Percentiles rank a stretch among this genome's conserved stretches.
phyloP scores from a whole-genome alignment of 2,888 invertebrate species.

The Drosophila meridiana region DNA sequence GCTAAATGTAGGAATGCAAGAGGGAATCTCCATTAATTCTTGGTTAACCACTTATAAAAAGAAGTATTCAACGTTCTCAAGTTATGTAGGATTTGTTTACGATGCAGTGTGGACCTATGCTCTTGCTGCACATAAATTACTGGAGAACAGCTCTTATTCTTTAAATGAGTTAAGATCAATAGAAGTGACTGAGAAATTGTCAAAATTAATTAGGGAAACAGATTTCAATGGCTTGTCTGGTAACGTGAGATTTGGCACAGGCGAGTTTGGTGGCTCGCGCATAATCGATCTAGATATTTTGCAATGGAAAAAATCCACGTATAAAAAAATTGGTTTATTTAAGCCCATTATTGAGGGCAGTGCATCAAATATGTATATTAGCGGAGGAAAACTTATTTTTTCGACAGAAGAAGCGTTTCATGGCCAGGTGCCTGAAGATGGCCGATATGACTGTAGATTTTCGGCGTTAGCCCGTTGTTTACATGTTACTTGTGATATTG shows the following conservation, averaged over 20 bases:
- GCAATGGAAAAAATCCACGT: constrained; percentile 87
- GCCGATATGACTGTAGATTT: constrained; percentile 89
- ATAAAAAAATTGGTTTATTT: constrained; percentile 87
- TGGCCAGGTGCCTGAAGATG: constrained; percentile 88
- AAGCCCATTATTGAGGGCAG: constrained; percentile 86
- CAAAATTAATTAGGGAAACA: constrained; percentile 88
- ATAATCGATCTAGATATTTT: constrained; percentile 87
- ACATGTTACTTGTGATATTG: constrained; percentile 89
- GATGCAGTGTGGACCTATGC: constrained; percentile 94
- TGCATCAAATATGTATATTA: constrained; percentile 40
- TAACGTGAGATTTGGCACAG: constrained; percentile 89
- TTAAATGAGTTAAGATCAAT: constrained; percentile 65
- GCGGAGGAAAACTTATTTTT: constrained; percentile 77
- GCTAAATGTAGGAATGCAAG: constrained; percentile 86
- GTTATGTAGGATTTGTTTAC: constrained; percentile 91
- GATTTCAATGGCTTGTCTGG: constrained; percentile 92
- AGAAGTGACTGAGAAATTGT: constrained; percentile 84
- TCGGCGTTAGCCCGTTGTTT: constrained; percentile 89
- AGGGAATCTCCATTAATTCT: constrained; percentile 88
- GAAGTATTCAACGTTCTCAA: constrained; percentile 83
- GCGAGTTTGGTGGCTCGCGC: constrained; percentile 87
- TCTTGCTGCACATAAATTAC: constrained; percentile 88
- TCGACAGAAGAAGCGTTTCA: constrained; percentile 14
- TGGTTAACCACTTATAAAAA: constrained; percentile 85
- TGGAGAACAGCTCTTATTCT: constrained; percentile 85